These are phyloP conservation scores for Lasioglossum lativentre DNA, from an alignment of 2,888 invertebrate genomes.

Conservation along the genomic window DNA sequence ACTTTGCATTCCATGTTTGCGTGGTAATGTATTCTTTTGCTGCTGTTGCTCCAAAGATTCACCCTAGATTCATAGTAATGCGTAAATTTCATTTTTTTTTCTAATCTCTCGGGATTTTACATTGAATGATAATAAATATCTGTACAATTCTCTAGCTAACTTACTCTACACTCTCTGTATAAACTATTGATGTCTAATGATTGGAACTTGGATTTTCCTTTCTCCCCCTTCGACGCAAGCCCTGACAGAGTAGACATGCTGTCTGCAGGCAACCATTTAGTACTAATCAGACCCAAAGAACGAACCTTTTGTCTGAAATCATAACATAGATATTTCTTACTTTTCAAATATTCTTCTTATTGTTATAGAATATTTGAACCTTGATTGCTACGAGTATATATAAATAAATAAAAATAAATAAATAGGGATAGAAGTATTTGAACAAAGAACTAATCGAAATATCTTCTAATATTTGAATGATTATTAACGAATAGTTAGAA, in stretches of 20 bases:
- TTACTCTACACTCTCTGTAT: slow-evolving; percentile 94
- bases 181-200: slow-evolving; percentile 99
- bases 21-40: slow-evolving; percentile 95
- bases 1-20: slow-evolving; percentile 99
- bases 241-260: slow-evolving; percentile 98
- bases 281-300: slow-evolving; percentile 91
- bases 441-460: neutral
- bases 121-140: neutral
- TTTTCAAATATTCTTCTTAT: neutral
- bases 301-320: slow-evolving; percentile 89
- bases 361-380: neutral
- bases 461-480: neutral
- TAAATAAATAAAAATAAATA: neutral
- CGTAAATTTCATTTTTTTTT: slow-evolving; percentile 31
- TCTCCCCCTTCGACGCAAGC: slow-evolving; percentile 93
- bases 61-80: slow-evolving; percentile 86
- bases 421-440: neutral
- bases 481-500: neutral
- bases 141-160: slow-evolving; percentile 80
- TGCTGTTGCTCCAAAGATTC: slow-evolving; percentile 95
- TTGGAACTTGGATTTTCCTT: slow-evolving; percentile 97
- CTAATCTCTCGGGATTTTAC: neutral
- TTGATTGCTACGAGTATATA: neutral
- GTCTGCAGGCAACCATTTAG: slow-evolving; percentile 97
- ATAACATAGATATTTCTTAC: slow-evolving; percentile 37